Percentiles rank a stretch among this genome's conserved stretches.
These are phyloP conservation scores for Porites australiensis DNA, from an alignment of 64 coral and sea anemone genomes.

Conservation along the genomic window DNA sequence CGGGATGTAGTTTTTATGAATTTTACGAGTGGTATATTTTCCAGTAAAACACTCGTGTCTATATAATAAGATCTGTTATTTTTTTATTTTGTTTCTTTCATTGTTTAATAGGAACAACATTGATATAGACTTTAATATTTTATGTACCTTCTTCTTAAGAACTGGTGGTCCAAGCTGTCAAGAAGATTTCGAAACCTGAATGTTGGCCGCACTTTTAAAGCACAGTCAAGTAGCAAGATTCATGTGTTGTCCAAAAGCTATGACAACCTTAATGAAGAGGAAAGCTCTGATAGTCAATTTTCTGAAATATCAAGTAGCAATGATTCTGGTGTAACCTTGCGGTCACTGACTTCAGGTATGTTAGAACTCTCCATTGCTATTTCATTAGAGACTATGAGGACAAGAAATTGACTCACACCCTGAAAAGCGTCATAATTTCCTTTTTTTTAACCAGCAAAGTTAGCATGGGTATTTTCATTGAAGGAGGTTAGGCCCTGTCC, in stretches of 20 bases:
- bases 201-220: slow-evolving; percentile 35
- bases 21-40: too few species aligned
- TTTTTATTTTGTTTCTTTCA: too few species aligned
- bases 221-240: slow-evolving; percentile 16
- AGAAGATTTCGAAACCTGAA: slow-evolving; percentile 56
- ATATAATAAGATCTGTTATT: too few species aligned
- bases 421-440: too few species aligned
- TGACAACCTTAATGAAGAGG: neutral
- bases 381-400: neutral
- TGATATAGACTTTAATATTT: too few species aligned
- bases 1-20: too few species aligned
- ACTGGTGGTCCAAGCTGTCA: slow-evolving; percentile 74
- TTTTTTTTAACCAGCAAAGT: too few species aligned
- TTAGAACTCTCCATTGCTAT: neutral
- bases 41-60: too few species aligned
- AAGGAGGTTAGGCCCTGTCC: too few species aligned
- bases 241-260: slow-evolving; percentile 2
- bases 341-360: slow-evolving; percentile 35
- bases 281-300: neutral
- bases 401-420: too few species aligned
- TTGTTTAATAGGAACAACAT: too few species aligned
- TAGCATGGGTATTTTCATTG: too few species aligned
- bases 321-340: neutral
- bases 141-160: neutral
- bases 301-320: neutral